These are phyloP conservation scores for Agriopis marginaria DNA, from an alignment of 2,888 invertebrate species.

Conservation along the genomic window DNA sequence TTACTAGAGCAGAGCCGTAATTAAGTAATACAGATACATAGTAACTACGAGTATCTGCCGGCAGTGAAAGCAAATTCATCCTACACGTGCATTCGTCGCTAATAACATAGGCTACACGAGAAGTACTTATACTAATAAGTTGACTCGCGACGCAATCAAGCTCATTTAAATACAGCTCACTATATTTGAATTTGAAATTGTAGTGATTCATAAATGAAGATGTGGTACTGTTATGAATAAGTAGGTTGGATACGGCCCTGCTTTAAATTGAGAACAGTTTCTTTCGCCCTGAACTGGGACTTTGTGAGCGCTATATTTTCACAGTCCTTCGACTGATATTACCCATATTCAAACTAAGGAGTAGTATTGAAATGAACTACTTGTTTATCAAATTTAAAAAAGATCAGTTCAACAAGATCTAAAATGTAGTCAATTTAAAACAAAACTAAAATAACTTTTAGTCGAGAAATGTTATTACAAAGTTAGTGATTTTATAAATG, in stretches of 20 bases:
- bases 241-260: constrained; percentile 1
- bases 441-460: too few relatives aligned
- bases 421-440: too few relatives aligned
- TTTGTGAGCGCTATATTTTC: too few relatives aligned
- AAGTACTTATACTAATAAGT: constrained; percentile 51
- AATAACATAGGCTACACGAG: constrained; percentile 28
- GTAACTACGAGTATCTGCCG: constrained; percentile 20
- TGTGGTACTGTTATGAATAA: constrained; percentile 29
- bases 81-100: constrained; percentile 57
- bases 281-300: too few relatives aligned
- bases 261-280: not conserved
- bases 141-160: constrained; percentile 64
- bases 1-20: constrained; percentile 19
- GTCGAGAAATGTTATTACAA: too few relatives aligned
- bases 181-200: constrained; percentile 75
- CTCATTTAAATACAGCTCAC: constrained; percentile 73
- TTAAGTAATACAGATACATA: constrained; percentile 32
- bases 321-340: too few relatives aligned
- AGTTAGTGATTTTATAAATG: too few relatives aligned
- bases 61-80: constrained; percentile 57
- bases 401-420: too few relatives aligned
- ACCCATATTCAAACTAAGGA: too few relatives aligned
- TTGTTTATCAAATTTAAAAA: too few relatives aligned
- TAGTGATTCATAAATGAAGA: constrained; percentile 66
- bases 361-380: too few relatives aligned